Conservation (phyloP, 1,140 invertebrate genomes). For the Lutraria rhynchaena region DNA sequence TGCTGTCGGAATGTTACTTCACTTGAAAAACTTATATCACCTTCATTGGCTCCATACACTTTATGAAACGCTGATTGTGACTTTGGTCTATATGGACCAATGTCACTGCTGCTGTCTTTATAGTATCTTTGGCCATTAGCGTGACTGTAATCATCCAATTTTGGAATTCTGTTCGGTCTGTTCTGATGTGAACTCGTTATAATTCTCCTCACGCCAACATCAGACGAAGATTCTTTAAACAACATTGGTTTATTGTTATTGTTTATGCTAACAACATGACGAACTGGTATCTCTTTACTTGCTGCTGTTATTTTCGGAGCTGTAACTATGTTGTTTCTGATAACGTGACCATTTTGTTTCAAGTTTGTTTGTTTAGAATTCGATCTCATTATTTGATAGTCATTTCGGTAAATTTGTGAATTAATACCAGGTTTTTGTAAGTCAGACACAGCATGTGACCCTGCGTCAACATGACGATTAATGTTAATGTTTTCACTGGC, state of each 20-base stretch:
- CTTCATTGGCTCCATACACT: neutral
- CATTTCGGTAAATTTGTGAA: neutral
- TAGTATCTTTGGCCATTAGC: neutral
- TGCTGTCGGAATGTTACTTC: constrained; percentile 36
- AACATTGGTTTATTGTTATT: constrained; percentile 2
- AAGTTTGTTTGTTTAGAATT: neutral
- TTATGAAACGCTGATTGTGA: constrained; percentile 7
- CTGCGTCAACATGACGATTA: too few relatives aligned
- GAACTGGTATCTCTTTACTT: neutral
- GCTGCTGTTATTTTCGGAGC: neutral
- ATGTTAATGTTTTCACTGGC: too few relatives aligned
- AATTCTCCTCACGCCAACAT: constrained; percentile 35
- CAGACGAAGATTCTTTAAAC: constrained; percentile 23
- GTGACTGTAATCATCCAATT: constrained; percentile 5
- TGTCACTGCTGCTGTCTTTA: too few relatives aligned
- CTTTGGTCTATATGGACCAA: neutral
- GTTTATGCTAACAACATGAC: neutral
- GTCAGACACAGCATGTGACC: too few relatives aligned
- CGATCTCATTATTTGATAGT: neutral
- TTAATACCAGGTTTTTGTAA: too few relatives aligned
- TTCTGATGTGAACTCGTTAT: neutral
- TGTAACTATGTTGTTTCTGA: neutral
- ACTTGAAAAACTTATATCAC: constrained; percentile 33
- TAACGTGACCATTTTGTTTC: constrained; percentile 10
- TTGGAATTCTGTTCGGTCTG: constrained; percentile 24